Base-by-base conservation (phyloP, 2,113 vertebrate species). In the Balaeniceps rex region DNA sequence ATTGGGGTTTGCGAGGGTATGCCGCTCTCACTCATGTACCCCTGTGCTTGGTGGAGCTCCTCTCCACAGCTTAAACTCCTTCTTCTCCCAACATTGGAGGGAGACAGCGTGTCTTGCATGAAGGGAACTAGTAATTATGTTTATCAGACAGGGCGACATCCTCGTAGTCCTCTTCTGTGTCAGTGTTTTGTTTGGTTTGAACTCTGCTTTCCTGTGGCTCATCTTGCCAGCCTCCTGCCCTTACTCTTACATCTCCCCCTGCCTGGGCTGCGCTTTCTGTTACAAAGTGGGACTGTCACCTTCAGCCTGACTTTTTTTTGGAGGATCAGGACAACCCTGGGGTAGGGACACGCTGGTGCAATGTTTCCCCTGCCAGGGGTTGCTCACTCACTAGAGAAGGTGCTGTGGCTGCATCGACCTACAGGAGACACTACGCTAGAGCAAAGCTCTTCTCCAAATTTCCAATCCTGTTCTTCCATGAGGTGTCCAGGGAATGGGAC, bases 211-310 rank as follows among this genome's bases (percentile, higher is more conserved):
- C 55, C 71, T 10, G 5, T 47, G 72, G 52, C 83, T 92, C 58
- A 11, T 21, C 52, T 52, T 3, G 1, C 61, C 0, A 0, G 7
- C 49, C 74, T 89, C 38, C 54, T 74, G 40, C 46, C 60, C 34
- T 52, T 63, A 4, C 36, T 80, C 40, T 42, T 14, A 11, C 40
- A 64, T 33, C 54, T 83, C 66, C 38, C 66, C 93, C 81, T 5
- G 4, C 52, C 71, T 78, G 54, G 70, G 57, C 75, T 89, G 78
- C 16, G 6, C 33, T 74, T 82, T 65, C 74, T 79, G 31, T 61
- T 58, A 75, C 65, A 33, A 76, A 60, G 44, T 21, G 65, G 74
- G 83, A 69, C 34, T 2, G 1, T 49, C 5, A 2, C 47, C 31
- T 51, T 58, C 61, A 79, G 51, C 69, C 60, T 38, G 10, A 24